Percentiles rank a stretch among this genome's conserved stretches.
Evolutionary conservation across 2,113 vertebrate species (phyloP).

Genomic region (Halichoerus grypus): DNA sequence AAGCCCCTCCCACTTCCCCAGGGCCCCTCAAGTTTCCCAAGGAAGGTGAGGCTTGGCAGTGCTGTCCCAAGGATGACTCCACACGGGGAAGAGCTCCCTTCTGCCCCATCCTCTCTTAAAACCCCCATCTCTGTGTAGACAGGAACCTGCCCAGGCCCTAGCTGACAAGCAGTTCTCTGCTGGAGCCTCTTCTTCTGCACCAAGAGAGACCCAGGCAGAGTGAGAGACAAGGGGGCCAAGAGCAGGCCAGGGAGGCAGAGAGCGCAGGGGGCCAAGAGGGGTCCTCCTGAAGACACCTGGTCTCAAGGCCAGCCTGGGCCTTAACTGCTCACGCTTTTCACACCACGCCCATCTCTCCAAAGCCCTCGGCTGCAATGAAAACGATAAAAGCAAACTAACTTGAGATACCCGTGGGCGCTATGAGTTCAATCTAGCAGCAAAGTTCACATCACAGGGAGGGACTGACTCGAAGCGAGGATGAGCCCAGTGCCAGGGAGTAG

Average conservation of each 20-base stretch:
- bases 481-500: neutral
- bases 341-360: rapidly evolving
- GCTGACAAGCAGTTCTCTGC: no score
- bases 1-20: rapidly evolving
- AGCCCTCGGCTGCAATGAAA: no score
- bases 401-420: neutral
- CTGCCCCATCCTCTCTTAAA: neutral
- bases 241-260: neutral
- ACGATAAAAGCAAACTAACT: rapidly evolving
- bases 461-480: slow-evolving; percentile 5
- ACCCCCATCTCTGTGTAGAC: no score
- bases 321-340: neutral
- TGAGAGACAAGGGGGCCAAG: neutral
- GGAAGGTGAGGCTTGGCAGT: neutral
- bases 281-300: neutral
- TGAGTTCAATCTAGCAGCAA: slow-evolving; percentile 17
- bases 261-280: rapidly evolving
- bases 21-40: neutral
- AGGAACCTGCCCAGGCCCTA: neutral
- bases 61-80: rapidly evolving
- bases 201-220: neutral
- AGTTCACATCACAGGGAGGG: neutral
- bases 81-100: rapidly evolving
- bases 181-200: neutral
- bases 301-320: neutral